Conservation (phyloP, 2,888 invertebrate genomes). For the Apotomis turbidana region DNA sequence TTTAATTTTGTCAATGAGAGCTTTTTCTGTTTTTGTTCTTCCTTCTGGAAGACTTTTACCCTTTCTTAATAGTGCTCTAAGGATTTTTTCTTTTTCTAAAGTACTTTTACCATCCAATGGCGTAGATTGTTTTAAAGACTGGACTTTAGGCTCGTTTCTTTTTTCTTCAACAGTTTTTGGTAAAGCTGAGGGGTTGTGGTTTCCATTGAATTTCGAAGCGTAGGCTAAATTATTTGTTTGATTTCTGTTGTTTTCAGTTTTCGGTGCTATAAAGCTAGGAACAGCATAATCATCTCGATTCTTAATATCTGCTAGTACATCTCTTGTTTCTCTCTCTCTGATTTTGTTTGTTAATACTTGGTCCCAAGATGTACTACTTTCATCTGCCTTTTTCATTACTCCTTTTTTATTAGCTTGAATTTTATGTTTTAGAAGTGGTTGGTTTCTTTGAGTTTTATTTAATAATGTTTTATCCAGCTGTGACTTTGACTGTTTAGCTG, state of each 20-base stretch:
- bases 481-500: neutral
- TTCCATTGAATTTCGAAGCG: slow-evolving; percentile 41
- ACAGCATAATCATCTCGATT: slow-evolving; percentile 44
- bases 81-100: neutral
- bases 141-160: slow-evolving; percentile 22
- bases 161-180: slow-evolving; percentile 28
- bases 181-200: slow-evolving; percentile 44
- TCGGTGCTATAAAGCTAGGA: slow-evolving; percentile 47
- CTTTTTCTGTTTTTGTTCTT: neutral
- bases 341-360: slow-evolving; percentile 4
- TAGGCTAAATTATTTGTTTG: slow-evolving; percentile 46
- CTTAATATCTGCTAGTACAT: slow-evolving; percentile 4
- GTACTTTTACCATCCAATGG: neutral
- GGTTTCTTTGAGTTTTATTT: neutral
- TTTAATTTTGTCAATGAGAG: neutral
- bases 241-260: slow-evolving; percentile 40
- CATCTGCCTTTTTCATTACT: neutral
- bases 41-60: neutral
- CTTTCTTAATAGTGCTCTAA: neutral
- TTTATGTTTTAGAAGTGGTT: neutral
- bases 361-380: neutral
- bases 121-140: neutral
- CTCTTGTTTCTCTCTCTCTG: neutral
- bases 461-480: neutral
- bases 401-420: neutral